Evolutionary conservation across 2,888 invertebrate species (phyloP).

Genomic region (Sceliomorpha sp.): DNA sequence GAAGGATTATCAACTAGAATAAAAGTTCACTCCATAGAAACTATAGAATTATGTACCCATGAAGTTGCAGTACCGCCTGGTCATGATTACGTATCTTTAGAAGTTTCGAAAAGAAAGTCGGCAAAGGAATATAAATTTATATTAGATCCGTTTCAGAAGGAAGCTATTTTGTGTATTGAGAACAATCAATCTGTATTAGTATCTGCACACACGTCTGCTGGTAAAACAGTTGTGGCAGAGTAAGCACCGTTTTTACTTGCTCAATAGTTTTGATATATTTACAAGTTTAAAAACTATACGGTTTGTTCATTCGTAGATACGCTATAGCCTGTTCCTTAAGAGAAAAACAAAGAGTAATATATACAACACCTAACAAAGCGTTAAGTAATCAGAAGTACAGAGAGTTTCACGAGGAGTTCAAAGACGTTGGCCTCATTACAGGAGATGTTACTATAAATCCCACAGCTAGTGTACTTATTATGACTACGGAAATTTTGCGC

Average conservation of each 20-base stretch:
- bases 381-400: conserved; percentile 99
- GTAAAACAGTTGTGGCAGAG: conserved; percentile 99
- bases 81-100: conserved; percentile 86
- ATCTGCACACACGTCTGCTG: conserved; percentile 99
- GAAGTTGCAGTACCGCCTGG: conserved; percentile 97
- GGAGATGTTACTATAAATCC: conserved; percentile 99
- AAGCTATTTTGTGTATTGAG: conserved; percentile 97
- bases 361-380: conserved; percentile 99
- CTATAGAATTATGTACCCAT: conserved; percentile 94
- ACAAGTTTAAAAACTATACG: conserved; percentile 6
- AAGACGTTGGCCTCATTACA: conserved; percentile 98
- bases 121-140: conserved; percentile 96
- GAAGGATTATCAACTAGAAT: conserved; percentile 90
- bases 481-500: conserved; percentile 99
- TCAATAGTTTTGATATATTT: conserved; percentile 2
- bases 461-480: conserved; percentile 97
- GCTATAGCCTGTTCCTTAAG: conserved; percentile 96
- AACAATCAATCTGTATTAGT: conserved; percentile 99
- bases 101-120: conserved; percentile 85
- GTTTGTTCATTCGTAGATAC: conserved; percentile 83
- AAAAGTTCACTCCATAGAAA: conserved; percentile 41
- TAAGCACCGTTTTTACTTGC: conserved; percentile 81
- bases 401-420: conserved; percentile 98
- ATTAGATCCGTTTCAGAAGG: conserved; percentile 98
- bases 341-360: conserved; percentile 98